phyloP scores from a whole-genome alignment of 1,140 invertebrate genomes.

The Mycetomoellerius zeteki region DNA sequence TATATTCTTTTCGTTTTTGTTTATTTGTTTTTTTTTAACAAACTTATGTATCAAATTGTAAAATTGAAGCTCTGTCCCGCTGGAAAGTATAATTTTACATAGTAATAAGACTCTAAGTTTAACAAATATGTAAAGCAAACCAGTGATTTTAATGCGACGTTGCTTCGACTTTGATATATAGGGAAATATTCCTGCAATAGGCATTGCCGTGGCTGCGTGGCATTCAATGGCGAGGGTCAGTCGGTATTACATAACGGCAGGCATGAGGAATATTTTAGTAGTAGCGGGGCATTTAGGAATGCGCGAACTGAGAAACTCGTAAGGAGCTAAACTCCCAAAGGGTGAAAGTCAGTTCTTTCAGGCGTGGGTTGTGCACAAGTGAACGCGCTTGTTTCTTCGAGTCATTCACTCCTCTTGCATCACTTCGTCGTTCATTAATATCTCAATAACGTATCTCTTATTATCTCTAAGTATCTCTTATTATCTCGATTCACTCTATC shows the following conservation, averaged over 20 bases:
- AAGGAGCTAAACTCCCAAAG: conserved; percentile 40
- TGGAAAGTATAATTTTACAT: not conserved
- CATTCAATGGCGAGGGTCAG: conserved; percentile 63
- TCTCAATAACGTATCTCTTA: not conserved
- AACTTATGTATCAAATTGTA: not conserved
- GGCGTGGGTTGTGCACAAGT: conserved; percentile 42
- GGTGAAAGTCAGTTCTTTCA: conserved; percentile 60
- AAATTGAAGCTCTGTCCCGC: not conserved
- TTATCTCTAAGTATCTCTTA: too few relatives aligned
- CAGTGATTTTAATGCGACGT: not conserved
- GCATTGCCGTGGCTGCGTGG: conserved; percentile 13
- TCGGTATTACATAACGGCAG: conserved; percentile 31
- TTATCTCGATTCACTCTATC: conserved; percentile 18
- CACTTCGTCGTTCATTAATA: conserved; percentile 43
- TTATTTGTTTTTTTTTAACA: not conserved
- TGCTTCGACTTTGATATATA: not conserved
- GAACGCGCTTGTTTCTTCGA: conserved; percentile 24
- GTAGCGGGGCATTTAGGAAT: conserved; percentile 32
- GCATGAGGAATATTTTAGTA: conserved; percentile 42
- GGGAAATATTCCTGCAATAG: not conserved
- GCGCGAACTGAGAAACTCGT: conserved; percentile 45
- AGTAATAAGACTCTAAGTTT: not conserved
- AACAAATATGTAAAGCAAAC: not conserved
- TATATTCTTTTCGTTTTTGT: not conserved
- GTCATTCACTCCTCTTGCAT: conserved; percentile 43